These are phyloP conservation scores for Cheiracanthium punctorium DNA, from an alignment of 2,888 invertebrate genomes.

Conservation along the genomic window DNA sequence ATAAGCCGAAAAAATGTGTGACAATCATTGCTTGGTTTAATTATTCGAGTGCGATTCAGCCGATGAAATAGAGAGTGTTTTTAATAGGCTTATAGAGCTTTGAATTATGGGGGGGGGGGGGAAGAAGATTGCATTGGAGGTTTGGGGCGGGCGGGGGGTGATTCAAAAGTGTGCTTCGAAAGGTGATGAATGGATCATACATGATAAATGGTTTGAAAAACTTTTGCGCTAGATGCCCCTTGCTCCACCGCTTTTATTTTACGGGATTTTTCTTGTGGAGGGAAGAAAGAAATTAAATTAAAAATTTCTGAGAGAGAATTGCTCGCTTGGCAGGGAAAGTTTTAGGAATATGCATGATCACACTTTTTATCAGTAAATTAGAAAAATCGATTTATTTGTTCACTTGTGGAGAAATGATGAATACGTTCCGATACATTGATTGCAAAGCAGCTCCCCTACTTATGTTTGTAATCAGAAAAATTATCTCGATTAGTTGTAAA, in stretches of 20 bases:
- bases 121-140: no score
- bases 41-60: constrained; percentile 11
- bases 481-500: no score
- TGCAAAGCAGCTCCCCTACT: no score
- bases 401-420: no score
- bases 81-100: background rate
- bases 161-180: constrained; percentile 12
- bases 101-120: background rate
- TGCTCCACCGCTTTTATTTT: background rate
- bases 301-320: no score
- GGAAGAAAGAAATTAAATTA: background rate
- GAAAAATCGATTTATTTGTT: no score
- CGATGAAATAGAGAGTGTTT: constrained; percentile 1
- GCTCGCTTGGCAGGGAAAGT: no score
- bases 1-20: background rate
- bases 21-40: constrained; percentile 23
- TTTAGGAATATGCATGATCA: no score
- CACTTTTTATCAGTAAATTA: no score
- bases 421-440: no score
- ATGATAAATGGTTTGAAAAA: constrained; percentile 9
- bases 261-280: background rate
- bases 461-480: no score
- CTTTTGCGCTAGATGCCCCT: constrained; percentile 9
- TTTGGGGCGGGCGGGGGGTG: no score
- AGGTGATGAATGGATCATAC: constrained; percentile 6